Conservation (phyloP, 2,797 vertebrate species). For the Pangasius djambal region DNA sequence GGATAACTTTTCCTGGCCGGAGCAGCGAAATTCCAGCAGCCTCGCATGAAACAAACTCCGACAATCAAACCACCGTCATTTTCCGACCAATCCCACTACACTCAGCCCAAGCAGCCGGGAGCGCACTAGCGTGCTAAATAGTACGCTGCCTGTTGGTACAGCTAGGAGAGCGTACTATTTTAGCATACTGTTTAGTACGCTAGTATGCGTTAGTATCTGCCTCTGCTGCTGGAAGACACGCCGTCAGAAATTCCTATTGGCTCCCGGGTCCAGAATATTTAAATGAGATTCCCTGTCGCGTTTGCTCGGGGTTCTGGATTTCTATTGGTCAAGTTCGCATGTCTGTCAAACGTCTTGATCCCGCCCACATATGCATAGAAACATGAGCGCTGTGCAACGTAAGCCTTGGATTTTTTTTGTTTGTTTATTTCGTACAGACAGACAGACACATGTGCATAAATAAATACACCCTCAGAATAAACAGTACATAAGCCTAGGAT, state of each 20-base stretch:
- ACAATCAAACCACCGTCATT: constrained; percentile 65
- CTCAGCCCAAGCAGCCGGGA: background rate
- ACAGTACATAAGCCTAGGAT: background rate
- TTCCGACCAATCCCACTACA: constrained; percentile 54
- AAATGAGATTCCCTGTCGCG: constrained; percentile 56
- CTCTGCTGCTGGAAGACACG: background rate
- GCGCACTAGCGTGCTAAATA: background rate
- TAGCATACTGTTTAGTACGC: background rate
- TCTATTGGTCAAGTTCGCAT: constrained; percentile 51
- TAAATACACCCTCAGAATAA: background rate
- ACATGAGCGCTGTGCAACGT: background rate
- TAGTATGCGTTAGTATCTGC: background rate
- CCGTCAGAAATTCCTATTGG: constrained; percentile 61
- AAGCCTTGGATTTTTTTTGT: background rate
- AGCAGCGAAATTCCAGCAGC: constrained; percentile 52
- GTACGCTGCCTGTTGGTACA: background rate
- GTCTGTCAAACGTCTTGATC: constrained; percentile 55
- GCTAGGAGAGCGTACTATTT: background rate
- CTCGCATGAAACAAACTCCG: constrained; percentile 54
- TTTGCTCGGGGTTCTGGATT: constrained; percentile 36
- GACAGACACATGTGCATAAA: background rate
- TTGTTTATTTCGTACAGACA: background rate
- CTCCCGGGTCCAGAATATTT: constrained; percentile 54
- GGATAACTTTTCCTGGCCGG: background rate
- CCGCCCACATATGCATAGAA: constrained; percentile 33